A percentile compares a stretch with the other conserved stretches of the same genome.
Conservation (phyloP, 2,113 vertebrate species). For the Felis chaus region DNA sequence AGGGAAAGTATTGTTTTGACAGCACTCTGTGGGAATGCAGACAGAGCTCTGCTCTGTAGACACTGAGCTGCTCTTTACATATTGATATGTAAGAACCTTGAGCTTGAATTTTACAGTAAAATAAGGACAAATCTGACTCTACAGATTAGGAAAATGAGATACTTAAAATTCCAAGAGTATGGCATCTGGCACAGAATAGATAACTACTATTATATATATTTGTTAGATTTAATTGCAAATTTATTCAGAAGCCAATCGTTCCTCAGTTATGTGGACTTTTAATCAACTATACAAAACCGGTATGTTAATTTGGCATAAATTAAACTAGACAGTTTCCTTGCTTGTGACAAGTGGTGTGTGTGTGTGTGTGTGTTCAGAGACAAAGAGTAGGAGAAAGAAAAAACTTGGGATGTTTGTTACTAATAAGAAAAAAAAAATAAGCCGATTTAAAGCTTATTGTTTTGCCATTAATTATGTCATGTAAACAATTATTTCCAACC, state of each 20-base stretch:
- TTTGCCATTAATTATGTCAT: not conserved
- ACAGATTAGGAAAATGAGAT: not conserved
- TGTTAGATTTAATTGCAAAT: not conserved
- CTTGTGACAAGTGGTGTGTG: not conserved
- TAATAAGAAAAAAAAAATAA: not conserved
- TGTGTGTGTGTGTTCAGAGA: not conserved
- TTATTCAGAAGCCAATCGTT: conserved; percentile 22
- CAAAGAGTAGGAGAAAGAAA: not conserved
- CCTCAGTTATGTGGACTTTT: not conserved
- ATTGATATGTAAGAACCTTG: not conserved
- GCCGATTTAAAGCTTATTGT: not conserved
- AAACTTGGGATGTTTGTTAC: not conserved
- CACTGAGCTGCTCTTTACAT: not conserved
- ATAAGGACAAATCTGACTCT: not conserved
- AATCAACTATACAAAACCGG: not conserved
- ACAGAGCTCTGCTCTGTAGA: not conserved
- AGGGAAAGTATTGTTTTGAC: not conserved
- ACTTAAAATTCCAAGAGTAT: conserved; percentile 6
- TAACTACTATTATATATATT: not conserved
- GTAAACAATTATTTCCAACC: conserved; percentile 40
- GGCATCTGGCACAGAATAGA: not conserved
- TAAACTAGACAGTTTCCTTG: not conserved
- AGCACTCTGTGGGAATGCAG: not conserved
- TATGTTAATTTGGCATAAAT: conserved; percentile 2
- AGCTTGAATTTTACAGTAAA: conserved; percentile 3